Evolutionary conservation across 2,888 invertebrate genomes (phyloP).

Genomic region (Caradrina clavipalpis): DNA sequence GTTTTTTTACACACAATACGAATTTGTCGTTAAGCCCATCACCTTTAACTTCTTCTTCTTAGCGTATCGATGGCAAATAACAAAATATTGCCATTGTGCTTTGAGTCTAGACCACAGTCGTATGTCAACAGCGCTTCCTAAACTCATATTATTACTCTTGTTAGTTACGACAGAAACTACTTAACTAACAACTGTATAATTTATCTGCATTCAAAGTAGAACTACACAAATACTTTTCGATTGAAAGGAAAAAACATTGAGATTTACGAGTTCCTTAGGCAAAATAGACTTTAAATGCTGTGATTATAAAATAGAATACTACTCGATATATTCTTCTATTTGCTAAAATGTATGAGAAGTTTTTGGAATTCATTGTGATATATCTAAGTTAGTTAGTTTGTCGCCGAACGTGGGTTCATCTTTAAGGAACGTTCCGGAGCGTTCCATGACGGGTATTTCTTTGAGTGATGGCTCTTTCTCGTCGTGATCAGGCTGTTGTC

Average conservation of each 20-base stretch:
- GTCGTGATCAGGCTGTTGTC: conserved; percentile 38
- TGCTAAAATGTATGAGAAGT: conserved; percentile 5
- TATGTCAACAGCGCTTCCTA: conserved; percentile 4
- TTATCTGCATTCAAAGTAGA: conserved; percentile 7
- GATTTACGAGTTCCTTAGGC: conserved; percentile 19
- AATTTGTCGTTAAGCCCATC: no score
- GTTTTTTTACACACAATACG: background rate
- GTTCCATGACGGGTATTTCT: conserved; percentile 84
- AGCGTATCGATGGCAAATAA: no score
- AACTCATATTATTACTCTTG: conserved; percentile 1
- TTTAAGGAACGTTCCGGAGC: conserved; percentile 94
- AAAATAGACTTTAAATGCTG: conserved; percentile 48
- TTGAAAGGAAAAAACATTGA: background rate
- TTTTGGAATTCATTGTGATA: conserved; percentile 66
- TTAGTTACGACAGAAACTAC: background rate
- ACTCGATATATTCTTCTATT: conserved; percentile 37
- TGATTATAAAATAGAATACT: conserved; percentile 40
- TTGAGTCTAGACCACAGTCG: conserved; percentile 13
- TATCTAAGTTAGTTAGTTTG: conserved; percentile 76
- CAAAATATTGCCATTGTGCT: no score
- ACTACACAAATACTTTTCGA: no score
- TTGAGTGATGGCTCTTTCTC: conserved; percentile 51
- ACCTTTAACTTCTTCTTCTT: no score
- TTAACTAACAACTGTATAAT: conserved; percentile 6
- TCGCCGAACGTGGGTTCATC: conserved; percentile 92